These are phyloP conservation scores for Gymnocypris eckloni DNA, from an alignment of 2,797 vertebrate species.

Conservation along the genomic window DNA sequence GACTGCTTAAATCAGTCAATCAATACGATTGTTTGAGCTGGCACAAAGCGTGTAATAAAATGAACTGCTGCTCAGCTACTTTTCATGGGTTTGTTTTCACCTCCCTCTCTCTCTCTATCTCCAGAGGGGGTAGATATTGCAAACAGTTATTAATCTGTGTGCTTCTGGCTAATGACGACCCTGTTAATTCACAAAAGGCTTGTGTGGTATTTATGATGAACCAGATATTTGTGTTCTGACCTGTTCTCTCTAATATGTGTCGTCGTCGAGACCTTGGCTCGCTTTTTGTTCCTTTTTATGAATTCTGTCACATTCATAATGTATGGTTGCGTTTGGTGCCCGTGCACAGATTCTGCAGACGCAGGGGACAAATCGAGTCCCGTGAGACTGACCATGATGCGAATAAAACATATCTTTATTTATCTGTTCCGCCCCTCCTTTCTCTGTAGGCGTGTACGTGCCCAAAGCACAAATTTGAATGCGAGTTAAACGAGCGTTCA, in stretches of 20 bases:
- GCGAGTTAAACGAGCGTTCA: constrained; percentile 20
- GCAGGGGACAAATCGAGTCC: constrained; percentile 48
- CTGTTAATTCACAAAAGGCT: constrained; percentile 22
- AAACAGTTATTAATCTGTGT: constrained; percentile 22
- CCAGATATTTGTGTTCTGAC: constrained; percentile 29
- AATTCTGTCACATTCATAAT: constrained; percentile 57
- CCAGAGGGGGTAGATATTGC: constrained; percentile 17
- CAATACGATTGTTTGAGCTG: constrained; percentile 54
- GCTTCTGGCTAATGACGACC: constrained; percentile 22
- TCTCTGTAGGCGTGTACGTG: constrained; percentile 4
- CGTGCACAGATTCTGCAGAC: constrained; percentile 33
- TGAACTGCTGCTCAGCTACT: constrained; percentile 36
- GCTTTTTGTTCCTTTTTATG: constrained; percentile 17
- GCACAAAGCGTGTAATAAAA: constrained; percentile 56
- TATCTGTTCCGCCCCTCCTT: constrained; percentile 21
- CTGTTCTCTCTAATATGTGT: background rate
- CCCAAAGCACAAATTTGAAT: constrained; percentile 37
- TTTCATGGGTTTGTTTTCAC: background rate
- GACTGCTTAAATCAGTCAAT: constrained; percentile 54
- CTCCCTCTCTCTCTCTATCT: background rate
- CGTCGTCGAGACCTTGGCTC: background rate
- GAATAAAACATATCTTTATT: constrained; percentile 38
- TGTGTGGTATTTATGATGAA: constrained; percentile 26
- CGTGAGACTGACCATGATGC: constrained; percentile 18
- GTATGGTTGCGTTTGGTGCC: constrained; percentile 17